These are phyloP conservation scores for Drosophila yooni DNA, from an alignment of 2,888 invertebrate species.

Conservation along the genomic window DNA sequence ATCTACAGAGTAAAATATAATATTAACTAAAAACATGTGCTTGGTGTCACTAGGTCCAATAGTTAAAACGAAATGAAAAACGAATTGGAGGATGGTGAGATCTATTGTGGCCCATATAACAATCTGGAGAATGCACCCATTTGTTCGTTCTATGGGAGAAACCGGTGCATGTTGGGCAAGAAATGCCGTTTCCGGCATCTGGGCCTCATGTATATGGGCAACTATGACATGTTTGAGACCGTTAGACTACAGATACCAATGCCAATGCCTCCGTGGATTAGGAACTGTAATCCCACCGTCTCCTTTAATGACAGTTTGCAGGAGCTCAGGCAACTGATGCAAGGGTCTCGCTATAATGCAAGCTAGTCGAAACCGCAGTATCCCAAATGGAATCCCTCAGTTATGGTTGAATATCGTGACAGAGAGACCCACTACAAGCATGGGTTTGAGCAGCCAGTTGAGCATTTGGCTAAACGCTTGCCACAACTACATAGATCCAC, in stretches of 20 bases:
- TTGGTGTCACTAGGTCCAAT: not conserved
- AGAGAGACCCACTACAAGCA: slow-evolving; percentile 43
- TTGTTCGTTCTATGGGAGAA: not conserved
- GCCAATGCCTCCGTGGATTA: not conserved
- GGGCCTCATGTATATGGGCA: not conserved
- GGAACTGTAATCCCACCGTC: too few relatives aligned
- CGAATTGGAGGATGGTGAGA: slow-evolving; percentile 4
- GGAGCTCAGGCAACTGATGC: slow-evolving; percentile 12
- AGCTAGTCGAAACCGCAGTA: too few relatives aligned
- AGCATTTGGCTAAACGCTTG: not conserved
- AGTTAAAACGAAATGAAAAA: too few relatives aligned
- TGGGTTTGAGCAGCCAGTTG: not conserved
- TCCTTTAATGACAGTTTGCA: slow-evolving; percentile 25
- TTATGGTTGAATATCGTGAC: slow-evolving; percentile 25
- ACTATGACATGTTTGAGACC: not conserved
- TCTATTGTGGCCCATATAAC: not conserved
- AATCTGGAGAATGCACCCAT: not conserved
- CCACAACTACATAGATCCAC: not conserved
- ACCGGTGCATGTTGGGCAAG: not conserved
- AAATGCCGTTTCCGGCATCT: not conserved
- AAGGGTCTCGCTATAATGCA: not conserved
- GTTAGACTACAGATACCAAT: not conserved
- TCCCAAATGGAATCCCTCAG: not conserved
- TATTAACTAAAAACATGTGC: not conserved
- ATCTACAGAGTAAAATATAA: not conserved